These are phyloP conservation scores for Nephrotoma appendiculata DNA, from an alignment of 2,888 invertebrate genomes.

Conservation along the genomic window DNA sequence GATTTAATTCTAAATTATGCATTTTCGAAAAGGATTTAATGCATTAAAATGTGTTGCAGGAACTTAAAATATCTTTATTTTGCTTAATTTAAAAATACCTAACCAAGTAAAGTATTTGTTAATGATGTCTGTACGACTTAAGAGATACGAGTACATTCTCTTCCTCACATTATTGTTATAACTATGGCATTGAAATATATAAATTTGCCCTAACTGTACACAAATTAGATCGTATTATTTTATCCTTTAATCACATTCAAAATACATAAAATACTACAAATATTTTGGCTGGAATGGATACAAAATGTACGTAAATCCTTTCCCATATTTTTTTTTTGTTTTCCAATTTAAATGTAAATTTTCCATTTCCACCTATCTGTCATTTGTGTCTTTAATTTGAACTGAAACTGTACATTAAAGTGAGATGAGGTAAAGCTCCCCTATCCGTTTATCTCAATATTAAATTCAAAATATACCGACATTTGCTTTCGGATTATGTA, in stretches of 20 bases:
- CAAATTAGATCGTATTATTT: neutral
- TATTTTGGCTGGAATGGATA: neutral
- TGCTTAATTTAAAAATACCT: no score
- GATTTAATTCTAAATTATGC: no score
- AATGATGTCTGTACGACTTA: no score
- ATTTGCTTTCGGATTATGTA: neutral
- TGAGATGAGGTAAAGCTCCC: neutral
- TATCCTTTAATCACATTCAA: neutral
- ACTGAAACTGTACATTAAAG: neutral
- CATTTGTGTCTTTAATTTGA: neutral
- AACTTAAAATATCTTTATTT: no score
- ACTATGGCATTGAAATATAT: no score
- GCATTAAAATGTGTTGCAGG: no score
- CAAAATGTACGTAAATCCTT: neutral
- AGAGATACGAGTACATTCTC: no score
- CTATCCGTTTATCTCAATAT: neutral
- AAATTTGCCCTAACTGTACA: neutral
- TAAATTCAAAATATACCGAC: neutral
- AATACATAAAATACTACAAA: neutral
- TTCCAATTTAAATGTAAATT: neutral
- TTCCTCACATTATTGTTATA: no score
- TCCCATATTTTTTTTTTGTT: neutral
- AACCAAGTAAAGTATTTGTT: no score
- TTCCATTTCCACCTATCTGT: neutral
- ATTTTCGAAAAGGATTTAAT: no score